These are phyloP conservation scores for Bergia puertoricense DNA, from an alignment of 92 coral and sea anemone genomes.

Conservation along the genomic window DNA sequence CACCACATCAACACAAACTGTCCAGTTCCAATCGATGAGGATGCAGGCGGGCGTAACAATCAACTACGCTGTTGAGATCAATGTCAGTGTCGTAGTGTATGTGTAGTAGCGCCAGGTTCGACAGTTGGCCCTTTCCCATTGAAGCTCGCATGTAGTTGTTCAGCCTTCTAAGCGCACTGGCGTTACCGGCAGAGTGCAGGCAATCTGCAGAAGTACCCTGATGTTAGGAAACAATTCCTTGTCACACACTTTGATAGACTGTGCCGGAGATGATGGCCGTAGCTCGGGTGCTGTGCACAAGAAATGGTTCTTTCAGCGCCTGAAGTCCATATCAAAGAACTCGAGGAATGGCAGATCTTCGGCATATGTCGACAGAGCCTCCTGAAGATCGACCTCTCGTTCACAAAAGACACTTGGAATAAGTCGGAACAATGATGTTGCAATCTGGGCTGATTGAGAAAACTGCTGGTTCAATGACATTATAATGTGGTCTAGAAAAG, in stretches of 20 bases:
- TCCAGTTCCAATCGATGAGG: neutral
- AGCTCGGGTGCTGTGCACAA: neutral
- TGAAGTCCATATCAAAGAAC: neutral
- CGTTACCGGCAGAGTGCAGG: neutral
- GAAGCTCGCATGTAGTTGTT: too few relatives aligned
- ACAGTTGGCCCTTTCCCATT: too few relatives aligned
- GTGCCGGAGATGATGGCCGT: slow-evolving; percentile 19
- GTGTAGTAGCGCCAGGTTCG: slow-evolving; percentile 19
- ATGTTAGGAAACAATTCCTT: slow-evolving; percentile 27
- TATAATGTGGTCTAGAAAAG: slow-evolving; percentile 1
- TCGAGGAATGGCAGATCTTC: neutral
- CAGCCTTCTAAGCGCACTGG: neutral
- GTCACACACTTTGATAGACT: slow-evolving; percentile 29
- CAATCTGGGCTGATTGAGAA: neutral
- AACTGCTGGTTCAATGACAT: neutral
- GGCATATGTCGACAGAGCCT: neutral
- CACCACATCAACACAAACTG: too few relatives aligned
- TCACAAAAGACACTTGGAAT: neutral
- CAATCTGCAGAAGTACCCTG: neutral
- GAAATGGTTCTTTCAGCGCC: neutral
- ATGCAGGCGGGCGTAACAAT: too few relatives aligned
- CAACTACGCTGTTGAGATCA: neutral
- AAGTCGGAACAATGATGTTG: neutral
- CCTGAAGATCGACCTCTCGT: neutral
- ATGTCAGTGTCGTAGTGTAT: slow-evolving; percentile 27